These are phyloP conservation scores for Drosophila stalkeri DNA, from an alignment of 2,888 invertebrate species.

Conservation along the genomic window DNA sequence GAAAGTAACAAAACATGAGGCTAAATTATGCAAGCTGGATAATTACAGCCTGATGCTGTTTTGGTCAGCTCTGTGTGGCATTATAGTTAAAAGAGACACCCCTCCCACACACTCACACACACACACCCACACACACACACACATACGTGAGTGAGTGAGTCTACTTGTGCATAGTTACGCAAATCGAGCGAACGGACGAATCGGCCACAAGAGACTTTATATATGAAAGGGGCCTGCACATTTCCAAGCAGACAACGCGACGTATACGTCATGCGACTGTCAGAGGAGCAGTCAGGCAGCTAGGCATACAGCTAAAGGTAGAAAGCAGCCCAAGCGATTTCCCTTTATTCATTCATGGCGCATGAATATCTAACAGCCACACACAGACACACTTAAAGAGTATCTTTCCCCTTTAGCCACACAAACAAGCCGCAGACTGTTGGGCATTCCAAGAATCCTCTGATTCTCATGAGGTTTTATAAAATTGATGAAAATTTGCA, in stretches of 20 bases:
- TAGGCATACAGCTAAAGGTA: conserved; percentile 46
- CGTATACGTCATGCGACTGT: conserved; percentile 65
- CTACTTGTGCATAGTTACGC: conserved; percentile 74
- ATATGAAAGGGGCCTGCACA: conserved; percentile 54
- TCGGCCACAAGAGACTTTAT: conserved; percentile 69
- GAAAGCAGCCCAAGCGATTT: conserved; percentile 43
- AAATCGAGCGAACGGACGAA: conserved; percentile 59
- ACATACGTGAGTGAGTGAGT: conserved; percentile 52
- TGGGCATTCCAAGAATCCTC: conserved; percentile 17
- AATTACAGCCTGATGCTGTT: conserved; percentile 66
- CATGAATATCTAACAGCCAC: conserved; percentile 62
- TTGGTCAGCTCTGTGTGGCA: conserved; percentile 38
- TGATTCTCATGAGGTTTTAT: not conserved
- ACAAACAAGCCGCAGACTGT: conserved; percentile 9
- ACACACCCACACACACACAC: not conserved
- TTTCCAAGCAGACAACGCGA: conserved; percentile 59
- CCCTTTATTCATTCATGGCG: conserved; percentile 75
- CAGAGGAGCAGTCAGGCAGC: conserved; percentile 45
- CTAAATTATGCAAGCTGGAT: conserved; percentile 68
- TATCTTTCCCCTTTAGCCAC: not conserved
- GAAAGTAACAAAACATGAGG: conserved; percentile 27
- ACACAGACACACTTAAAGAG: conserved; percentile 9
- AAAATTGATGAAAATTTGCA: conserved; percentile 10
- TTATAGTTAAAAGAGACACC: conserved; percentile 44
- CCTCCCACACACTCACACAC: conserved; percentile 5